Percentiles rank a stretch among this genome's conserved stretches.
phyloP scores from a whole-genome alignment of 2,888 invertebrate species.

The Argynnis bischoffii region DNA sequence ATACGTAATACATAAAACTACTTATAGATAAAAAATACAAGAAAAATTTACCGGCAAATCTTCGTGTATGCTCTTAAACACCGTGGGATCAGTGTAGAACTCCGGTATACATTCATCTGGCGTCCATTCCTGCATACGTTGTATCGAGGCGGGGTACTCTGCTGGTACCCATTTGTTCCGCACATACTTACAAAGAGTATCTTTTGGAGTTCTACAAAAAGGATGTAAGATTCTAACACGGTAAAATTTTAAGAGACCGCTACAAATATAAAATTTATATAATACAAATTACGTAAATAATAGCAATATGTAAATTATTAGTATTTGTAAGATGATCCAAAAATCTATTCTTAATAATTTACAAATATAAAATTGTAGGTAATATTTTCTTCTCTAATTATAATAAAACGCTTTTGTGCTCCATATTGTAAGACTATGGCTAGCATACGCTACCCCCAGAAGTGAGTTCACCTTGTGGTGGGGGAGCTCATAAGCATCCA shows the following conservation, averaged over 20 bases:
- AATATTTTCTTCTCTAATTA: no score
- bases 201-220: constrained; percentile 85
- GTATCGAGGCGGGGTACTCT: constrained; percentile 94
- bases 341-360: background rate
- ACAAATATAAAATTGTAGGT: no score
- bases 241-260: background rate
- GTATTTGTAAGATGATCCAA: background rate
- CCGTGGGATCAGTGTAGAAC: constrained; percentile 95
- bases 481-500: no score
- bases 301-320: background rate
- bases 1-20: no score
- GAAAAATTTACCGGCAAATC: constrained; percentile 87
- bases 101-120: constrained; percentile 99
- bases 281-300: background rate
- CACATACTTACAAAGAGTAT: constrained; percentile 93
- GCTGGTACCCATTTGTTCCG: constrained; percentile 96
- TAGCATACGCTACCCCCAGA: no score
- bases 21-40: no score
- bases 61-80: constrained; percentile 97
- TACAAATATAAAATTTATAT: no score
- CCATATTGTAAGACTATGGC: no score
- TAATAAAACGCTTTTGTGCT: no score
- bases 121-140: constrained; percentile 97
- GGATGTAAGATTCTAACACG: background rate
- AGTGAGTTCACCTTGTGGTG: no score